These are phyloP conservation scores for Sepiola atlantica DNA, from an alignment of 2,888 invertebrate species.

Conservation along the genomic window DNA sequence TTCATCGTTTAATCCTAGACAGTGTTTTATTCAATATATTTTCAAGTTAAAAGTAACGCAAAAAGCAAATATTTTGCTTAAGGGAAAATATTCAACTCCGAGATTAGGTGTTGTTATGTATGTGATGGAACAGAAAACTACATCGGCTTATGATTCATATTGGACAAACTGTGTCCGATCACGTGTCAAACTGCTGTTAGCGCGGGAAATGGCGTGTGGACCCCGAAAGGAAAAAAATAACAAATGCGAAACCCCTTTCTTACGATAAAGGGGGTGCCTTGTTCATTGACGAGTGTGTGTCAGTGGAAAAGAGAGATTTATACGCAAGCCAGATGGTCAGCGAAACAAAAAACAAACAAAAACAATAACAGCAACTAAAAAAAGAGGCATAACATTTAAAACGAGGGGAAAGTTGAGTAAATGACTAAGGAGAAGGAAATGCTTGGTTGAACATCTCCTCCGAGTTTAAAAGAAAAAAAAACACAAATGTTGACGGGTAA, in stretches of 20 bases:
- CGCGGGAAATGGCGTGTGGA: background rate
- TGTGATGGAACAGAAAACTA: background rate
- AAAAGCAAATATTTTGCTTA: no score
- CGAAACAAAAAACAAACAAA: background rate
- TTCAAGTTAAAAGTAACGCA: rapidly evolving
- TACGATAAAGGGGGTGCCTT: background rate
- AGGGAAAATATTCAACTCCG: background rate
- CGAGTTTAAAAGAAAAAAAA: background rate
- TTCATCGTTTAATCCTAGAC: background rate
- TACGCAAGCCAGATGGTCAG: background rate
- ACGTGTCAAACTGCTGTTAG: background rate
- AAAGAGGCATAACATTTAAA: background rate
- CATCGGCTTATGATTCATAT: background rate
- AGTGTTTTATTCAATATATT: background rate
- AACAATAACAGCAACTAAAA: background rate
- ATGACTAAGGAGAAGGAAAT: background rate
- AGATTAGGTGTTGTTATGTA: background rate
- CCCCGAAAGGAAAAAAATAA: background rate
- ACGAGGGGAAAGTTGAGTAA: background rate
- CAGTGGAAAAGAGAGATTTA: background rate
- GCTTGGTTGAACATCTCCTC: background rate
- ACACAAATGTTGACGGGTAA: background rate
- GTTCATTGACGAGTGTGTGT: background rate
- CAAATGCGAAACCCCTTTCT: background rate
- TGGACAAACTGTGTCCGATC: background rate